Evolutionary conservation across 1,140 invertebrate genomes (phyloP).

Genomic region (Caenorhabditis brenneri): DNA sequence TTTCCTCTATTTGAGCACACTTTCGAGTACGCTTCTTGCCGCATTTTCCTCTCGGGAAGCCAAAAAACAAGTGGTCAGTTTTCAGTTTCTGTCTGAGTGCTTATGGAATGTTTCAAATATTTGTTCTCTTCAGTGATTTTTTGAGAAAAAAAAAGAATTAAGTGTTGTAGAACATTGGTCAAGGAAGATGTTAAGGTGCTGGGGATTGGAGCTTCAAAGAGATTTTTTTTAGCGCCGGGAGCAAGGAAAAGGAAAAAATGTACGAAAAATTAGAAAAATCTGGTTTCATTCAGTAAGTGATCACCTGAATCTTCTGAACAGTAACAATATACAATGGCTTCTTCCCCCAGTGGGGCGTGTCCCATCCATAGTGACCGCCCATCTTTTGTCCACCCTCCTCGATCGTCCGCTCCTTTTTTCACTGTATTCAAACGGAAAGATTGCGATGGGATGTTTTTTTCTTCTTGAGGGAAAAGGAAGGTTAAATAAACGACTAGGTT

Average conservation of each 20-base stretch:
- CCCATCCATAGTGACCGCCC: background rate
- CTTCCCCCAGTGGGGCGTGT: background rate
- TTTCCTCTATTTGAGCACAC: no score
- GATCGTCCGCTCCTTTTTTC: no score
- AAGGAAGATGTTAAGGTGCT: background rate
- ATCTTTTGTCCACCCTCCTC: background rate
- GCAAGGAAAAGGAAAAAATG: no score
- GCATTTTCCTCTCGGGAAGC: background rate
- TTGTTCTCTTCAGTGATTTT: background rate
- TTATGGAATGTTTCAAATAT: background rate
- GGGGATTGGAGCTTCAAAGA: no score
- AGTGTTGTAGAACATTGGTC: background rate
- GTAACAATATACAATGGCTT: background rate
- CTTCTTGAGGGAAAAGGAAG: background rate
- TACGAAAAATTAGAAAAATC: no score
- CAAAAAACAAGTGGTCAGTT: background rate
- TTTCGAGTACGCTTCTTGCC: background rate
- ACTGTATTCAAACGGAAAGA: background rate
- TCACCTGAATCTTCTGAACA: background rate
- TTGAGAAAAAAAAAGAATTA: no score
- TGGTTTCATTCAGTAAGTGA: no score
- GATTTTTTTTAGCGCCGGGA: no score
- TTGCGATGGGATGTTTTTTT: background rate
- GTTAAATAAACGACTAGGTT: conserved; percentile 28
- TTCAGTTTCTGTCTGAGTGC: background rate